Base-by-base conservation (phyloP, 2,888 invertebrate species). In the Drosophila yooni region DNA sequence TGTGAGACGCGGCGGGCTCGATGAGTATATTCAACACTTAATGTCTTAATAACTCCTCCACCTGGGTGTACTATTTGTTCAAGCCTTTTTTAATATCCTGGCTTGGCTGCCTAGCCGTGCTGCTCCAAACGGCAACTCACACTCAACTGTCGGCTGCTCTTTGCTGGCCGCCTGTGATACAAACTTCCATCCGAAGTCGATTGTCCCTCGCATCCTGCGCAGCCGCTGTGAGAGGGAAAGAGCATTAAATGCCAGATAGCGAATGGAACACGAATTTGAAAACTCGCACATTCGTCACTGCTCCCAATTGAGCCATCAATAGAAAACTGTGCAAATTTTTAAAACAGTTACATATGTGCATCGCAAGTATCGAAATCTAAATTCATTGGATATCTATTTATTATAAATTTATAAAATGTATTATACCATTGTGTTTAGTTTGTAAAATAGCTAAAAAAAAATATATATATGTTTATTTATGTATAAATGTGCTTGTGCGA, bases 61-160 rank as follows among this genome's bases (percentile, higher is more conserved):
- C 62, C 74, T 80, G 61, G 54, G 46, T 40, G 53, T 68, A 25
- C 56, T 40, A 68, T 65, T 68, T 68, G 50, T 36, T 72, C 33
- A 61, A 69, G 74, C 61, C 52, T 65, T 59, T 73, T 67, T n/a
- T 46, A 52, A 21, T 63, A 58, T 62, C 63, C 58, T 68, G 77
- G 50, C 57, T 29, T 29, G 40, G 15, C 18, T 57, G 29, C 43
- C 77, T 63, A 40, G 69, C 70, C 76, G 85, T 84, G 77, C 85
- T 80, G 76, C 80, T 84, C 76, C 67, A 63, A 66, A 80, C 82
- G 82, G 78, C 66, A 67, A 72, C 80, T 84, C 82, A 84, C 82
- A 84, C 88, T 89, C 80, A 87, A 85, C 89, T 85, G 78, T 66
- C 64, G 57, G 65, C 71, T 67, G 68, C n/a, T 59, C 38, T 53